phyloP scores from a whole-genome alignment of 2,113 vertebrate genomes.

The Vulpes lagopus region DNA sequence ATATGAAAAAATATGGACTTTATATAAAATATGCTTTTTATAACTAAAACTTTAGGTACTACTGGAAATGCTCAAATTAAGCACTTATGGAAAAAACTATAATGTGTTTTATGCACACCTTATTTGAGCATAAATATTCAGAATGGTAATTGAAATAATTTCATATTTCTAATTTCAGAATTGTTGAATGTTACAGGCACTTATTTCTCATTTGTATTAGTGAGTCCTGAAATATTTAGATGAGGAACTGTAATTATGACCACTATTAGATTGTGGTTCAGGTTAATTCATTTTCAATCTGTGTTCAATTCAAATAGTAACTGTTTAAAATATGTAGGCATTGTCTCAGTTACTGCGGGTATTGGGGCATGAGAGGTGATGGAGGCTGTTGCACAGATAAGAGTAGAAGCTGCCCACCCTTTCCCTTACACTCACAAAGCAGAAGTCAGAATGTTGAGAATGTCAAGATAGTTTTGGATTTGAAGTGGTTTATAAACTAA shows the following conservation, averaged over 20 bases:
- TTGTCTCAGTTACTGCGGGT: not conserved
- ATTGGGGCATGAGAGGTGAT: not conserved
- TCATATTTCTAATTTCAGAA: constrained; percentile 24
- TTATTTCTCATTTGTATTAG: not conserved
- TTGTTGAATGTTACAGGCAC: not conserved
- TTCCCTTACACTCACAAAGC: not conserved
- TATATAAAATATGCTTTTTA: not conserved
- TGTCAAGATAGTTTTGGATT: not conserved
- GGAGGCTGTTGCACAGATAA: not conserved
- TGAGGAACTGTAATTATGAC: not conserved
- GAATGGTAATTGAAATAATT: not conserved
- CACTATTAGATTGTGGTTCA: not conserved
- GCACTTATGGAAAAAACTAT: not conserved
- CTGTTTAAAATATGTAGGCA: not conserved
- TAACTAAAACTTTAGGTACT: not conserved
- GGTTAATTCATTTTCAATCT: constrained; percentile 14
- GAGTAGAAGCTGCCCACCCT: accelerated
- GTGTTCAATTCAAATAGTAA: not conserved
- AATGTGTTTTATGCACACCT: not conserved
- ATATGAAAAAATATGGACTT: not conserved
- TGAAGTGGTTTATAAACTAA: not conserved
- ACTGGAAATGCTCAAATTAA: not conserved
- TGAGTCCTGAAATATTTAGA: not conserved
- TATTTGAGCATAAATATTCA: not conserved
- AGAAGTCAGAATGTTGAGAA: not conserved